Conservation (phyloP, 2,113 vertebrate species). For the Hippocampus comes region DNA sequence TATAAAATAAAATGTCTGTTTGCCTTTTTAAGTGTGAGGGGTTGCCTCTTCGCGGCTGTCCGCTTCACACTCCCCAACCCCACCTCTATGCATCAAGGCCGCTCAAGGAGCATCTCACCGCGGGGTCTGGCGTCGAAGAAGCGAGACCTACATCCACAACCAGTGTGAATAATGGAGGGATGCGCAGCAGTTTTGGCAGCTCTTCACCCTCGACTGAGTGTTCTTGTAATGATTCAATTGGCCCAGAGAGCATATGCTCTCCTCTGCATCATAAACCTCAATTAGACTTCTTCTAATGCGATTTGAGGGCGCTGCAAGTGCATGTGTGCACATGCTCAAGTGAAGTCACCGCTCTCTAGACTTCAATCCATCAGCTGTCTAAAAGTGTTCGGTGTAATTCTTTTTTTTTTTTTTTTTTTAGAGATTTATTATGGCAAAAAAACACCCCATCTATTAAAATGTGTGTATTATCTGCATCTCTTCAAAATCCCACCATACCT, state of each 20-base stretch:
- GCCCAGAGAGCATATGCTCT: constrained; percentile 76
- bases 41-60: constrained; percentile 67
- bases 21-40: constrained; percentile 73
- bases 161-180: neutral
- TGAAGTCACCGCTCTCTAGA: constrained; percentile 1
- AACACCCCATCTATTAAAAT: too few relatives aligned
- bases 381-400: neutral
- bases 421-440: too few relatives aligned
- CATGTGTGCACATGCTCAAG: constrained; percentile 12
- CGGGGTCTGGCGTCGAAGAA: constrained; percentile 56
- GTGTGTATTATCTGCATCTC: neutral
- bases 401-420: neutral
- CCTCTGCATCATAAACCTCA: constrained; percentile 70
- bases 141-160: neutral
- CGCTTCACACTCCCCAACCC: constrained; percentile 64
- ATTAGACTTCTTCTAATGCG: constrained; percentile 72
- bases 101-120: constrained; percentile 63
- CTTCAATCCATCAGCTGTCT: neutral
- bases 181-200: constrained; percentile 54
- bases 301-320: constrained; percentile 51
- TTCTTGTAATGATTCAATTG: constrained; percentile 75
- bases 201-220: constrained; percentile 63
- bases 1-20: constrained; percentile 61
- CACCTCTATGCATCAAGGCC: constrained; percentile 68
- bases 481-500: too few relatives aligned